Base-by-base conservation (phyloP, 2,113 vertebrate species). In the Corythoichthys intestinalis region DNA sequence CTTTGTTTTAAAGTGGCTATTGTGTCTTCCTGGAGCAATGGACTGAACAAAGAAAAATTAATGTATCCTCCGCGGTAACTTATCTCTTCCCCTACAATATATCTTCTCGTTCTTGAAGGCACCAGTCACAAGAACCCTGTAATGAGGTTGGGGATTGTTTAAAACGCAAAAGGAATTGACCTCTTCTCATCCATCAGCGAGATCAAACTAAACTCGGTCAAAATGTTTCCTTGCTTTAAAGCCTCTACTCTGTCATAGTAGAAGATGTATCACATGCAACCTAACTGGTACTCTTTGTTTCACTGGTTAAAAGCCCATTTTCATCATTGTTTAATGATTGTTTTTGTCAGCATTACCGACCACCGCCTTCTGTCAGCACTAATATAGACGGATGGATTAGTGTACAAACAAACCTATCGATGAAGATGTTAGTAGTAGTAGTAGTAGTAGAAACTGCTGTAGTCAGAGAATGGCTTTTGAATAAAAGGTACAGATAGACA, bases 131-230 rank as follows among this genome's bases (percentile, higher is more conserved):
- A 49, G 62, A 77, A 77, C 41, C 50, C 11, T 47, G 63, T 69
- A 69, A 72, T 68, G 70, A 67, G 60, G 66, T 58, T 70, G 39
- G 64, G 60, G 60, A 65, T 47, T 56, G 69, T 71, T 65, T 6
- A 8, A 54, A 54, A 28, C n/a, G 20, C n/a, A 9, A 10, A 35
- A 57, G 28, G 54, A 28, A 57, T 6, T 76, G 41, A 59, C 73
- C 54, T 72, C 62, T 53, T 64, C 85, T 59, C 35, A 71, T 85
- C 73, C 74, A 66, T 69, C 44, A 58, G 52, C 70, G 75, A 79
- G 75, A 76, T 83, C 67, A 85, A 81, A 81, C 65, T 83, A 50
- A 69, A 57, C 73, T 79, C 82, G 67, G 72, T 83, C 59, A 73
- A n/a, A 7, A 46, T 57, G 41, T 37, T 65, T 70, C 75, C 71